Conservation (phyloP, 2,797 vertebrate species). For the Diplodus puntazzo region DNA sequence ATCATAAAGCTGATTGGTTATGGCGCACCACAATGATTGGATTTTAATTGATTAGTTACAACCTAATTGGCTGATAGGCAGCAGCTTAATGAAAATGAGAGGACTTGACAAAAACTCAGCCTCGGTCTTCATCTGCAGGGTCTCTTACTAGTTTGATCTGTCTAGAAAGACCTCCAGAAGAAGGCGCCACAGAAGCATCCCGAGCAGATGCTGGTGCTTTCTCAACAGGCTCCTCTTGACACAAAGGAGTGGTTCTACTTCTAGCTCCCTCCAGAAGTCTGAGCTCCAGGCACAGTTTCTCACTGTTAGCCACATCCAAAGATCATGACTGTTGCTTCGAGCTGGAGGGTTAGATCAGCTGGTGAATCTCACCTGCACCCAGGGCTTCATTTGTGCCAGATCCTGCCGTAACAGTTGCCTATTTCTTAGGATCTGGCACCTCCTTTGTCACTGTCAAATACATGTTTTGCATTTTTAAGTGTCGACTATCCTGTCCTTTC, state of each 20-base stretch:
- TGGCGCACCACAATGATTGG: slow-evolving; percentile 77
- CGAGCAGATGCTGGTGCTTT: not conserved
- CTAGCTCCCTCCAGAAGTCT: not conserved
- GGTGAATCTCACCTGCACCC: too few species aligned
- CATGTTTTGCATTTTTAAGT: too few species aligned
- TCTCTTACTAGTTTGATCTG: not conserved
- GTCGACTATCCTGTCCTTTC: too few species aligned
- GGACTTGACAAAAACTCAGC: slow-evolving; percentile 40
- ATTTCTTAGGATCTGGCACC: too few species aligned
- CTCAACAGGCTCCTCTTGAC: not conserved
- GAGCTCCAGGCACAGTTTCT: not conserved
- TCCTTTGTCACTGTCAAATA: too few species aligned
- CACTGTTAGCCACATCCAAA: too few species aligned
- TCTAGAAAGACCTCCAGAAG: not conserved
- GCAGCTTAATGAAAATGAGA: slow-evolving; percentile 64
- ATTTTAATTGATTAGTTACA: slow-evolving; percentile 84
- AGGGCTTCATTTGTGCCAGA: too few species aligned
- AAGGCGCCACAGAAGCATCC: not conserved
- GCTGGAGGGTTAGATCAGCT: too few species aligned
- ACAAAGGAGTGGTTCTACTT: not conserved
- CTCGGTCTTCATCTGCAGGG: slow-evolving; percentile 22
- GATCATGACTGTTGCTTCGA: too few species aligned
- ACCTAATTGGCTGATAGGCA: slow-evolving; percentile 75
- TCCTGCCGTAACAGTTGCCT: too few species aligned
- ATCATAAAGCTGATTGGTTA: slow-evolving; percentile 75